These are phyloP conservation scores for Pteronotus mesoamericanus DNA, from an alignment of 2,797 vertebrate species.

Conservation along the genomic window DNA sequence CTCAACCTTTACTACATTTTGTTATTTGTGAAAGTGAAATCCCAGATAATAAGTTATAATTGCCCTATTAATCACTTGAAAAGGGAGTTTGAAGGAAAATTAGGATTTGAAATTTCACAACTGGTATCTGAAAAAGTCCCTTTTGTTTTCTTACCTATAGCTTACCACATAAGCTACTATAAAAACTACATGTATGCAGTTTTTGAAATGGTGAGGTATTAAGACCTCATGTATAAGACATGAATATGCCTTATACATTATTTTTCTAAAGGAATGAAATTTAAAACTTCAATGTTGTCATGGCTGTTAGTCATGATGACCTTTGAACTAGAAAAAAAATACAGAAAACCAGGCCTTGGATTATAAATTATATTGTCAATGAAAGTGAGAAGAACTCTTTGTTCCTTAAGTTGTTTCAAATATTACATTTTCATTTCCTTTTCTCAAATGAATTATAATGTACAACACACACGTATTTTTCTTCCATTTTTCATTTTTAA, in stretches of 20 bases:
- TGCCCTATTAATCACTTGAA: slow-evolving; percentile 84
- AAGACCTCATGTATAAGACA: no score
- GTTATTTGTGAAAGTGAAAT: slow-evolving; percentile 79
- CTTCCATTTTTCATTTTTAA: slow-evolving; percentile 50
- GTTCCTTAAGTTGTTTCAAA: slow-evolving; percentile 60
- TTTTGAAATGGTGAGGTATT: slow-evolving; percentile 52
- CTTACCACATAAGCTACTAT: not conserved
- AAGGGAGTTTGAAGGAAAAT: slow-evolving; percentile 70
- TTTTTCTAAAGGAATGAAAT: slow-evolving; percentile 65
- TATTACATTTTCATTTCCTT: slow-evolving; percentile 58
- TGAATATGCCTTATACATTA: slow-evolving; percentile 20
- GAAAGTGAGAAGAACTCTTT: slow-evolving; percentile 57
- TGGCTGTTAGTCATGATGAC: slow-evolving; percentile 36
- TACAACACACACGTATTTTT: slow-evolving; percentile 48
- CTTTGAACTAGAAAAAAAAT: slow-evolving; percentile 54
- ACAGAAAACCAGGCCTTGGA: slow-evolving; percentile 49
- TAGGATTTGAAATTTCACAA: slow-evolving; percentile 78
- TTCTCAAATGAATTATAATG: slow-evolving; percentile 65
- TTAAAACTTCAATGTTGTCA: slow-evolving; percentile 56
- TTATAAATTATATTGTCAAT: slow-evolving; percentile 75
- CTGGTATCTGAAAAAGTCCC: slow-evolving; percentile 58
- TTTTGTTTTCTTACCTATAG: slow-evolving; percentile 56
- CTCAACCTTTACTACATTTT: slow-evolving; percentile 54
- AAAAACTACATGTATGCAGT: slow-evolving; percentile 36
- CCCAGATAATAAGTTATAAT: slow-evolving; percentile 83